These are phyloP conservation scores for Peromyscus californicus DNA, from an alignment of 2,113 vertebrate species.

Conservation along the genomic window DNA sequence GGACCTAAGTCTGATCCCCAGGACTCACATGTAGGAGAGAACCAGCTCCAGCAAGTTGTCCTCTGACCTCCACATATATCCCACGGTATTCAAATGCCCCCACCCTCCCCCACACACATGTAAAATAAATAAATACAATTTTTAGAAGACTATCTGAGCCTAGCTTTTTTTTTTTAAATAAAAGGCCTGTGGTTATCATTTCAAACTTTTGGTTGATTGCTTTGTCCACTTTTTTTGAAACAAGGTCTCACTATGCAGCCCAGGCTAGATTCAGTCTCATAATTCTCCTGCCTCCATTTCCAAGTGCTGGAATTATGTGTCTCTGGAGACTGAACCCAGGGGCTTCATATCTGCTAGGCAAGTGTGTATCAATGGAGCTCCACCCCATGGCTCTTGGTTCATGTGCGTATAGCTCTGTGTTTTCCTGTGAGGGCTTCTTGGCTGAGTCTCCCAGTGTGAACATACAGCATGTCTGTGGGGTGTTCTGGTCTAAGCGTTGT, in stretches of 20 bases:
- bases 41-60: background rate
- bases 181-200: background rate
- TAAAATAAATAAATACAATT: background rate
- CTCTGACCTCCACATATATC: background rate
- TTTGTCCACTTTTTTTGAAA: background rate
- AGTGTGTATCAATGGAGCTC: background rate
- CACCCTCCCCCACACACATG: background rate
- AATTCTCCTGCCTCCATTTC: background rate
- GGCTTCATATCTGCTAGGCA: too few species aligned
- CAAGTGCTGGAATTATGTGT: background rate
- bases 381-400: background rate
- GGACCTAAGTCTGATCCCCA: background rate
- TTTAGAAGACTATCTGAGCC: background rate
- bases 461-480: slow-evolving; percentile 1
- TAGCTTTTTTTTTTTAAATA: background rate
- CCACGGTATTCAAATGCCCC: background rate
- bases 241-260: background rate
- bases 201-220: background rate
- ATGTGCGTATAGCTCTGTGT: background rate
- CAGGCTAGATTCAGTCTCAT: background rate
- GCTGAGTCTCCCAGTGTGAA: background rate
- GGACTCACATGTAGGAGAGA: background rate
- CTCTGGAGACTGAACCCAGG: too few species aligned
- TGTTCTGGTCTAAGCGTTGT: background rate
- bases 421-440: background rate